Evolutionary conservation across 2,113 vertebrate genomes (phyloP).

Genomic region (Campylorhamphus procurvoides): DNA sequence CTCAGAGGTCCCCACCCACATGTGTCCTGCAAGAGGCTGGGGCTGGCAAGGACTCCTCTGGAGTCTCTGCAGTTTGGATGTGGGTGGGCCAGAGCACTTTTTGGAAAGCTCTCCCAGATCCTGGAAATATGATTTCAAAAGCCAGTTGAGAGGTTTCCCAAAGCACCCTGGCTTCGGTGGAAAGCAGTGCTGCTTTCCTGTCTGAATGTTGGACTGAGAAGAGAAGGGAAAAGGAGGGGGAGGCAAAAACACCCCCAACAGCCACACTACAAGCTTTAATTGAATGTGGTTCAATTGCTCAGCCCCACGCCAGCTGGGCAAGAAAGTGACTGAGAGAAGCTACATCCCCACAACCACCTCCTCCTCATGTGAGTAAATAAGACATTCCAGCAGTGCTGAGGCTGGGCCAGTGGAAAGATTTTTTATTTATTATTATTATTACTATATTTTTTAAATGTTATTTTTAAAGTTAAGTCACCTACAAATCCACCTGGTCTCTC

Average conservation of each 20-base stretch:
- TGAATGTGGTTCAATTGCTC: constrained; percentile 6
- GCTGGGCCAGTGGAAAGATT: neutral
- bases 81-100: constrained; percentile 61
- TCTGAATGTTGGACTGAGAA: constrained; percentile 50
- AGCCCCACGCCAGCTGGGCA: neutral
- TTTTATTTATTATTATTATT: neutral
- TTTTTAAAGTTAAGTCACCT: constrained; percentile 4
- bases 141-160: constrained; percentile 54
- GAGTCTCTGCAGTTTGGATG: constrained; percentile 30
- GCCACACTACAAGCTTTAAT: neutral
- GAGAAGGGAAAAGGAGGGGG: constrained; percentile 17
- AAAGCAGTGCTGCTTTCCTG: constrained; percentile 30
- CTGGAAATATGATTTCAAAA: constrained; percentile 65
- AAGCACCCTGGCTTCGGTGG: constrained; percentile 39
- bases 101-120: constrained; percentile 47
- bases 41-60: neutral
- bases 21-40: constrained; percentile 35
- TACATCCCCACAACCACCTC: neutral
- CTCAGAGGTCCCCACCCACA: constrained; percentile 57
- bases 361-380: neutral
- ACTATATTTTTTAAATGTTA: neutral
- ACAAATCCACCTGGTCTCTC: neutral
- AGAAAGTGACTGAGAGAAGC: constrained; percentile 6
- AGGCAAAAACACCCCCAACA: neutral
- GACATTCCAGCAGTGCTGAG: neutral